These are phyloP conservation scores for Drosophila lini DNA, from an alignment of 1,140 invertebrate genomes.

Conservation along the genomic window DNA sequence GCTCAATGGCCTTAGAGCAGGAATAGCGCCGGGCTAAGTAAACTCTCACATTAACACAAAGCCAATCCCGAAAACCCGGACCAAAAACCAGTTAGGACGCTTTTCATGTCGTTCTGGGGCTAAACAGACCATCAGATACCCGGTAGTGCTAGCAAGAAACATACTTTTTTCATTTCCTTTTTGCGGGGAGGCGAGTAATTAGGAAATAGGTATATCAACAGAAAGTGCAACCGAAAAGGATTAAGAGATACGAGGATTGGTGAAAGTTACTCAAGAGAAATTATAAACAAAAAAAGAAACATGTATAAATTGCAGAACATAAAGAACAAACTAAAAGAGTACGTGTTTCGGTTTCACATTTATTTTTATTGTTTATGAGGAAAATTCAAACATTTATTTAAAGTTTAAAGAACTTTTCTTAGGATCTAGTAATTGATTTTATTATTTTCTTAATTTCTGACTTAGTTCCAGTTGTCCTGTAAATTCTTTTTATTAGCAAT, in stretches of 20 bases:
- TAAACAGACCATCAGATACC: conserved; percentile 35
- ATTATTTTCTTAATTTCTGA: too few relatives aligned
- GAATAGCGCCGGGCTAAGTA: conserved; percentile 70
- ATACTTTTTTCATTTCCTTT: conserved; percentile 14
- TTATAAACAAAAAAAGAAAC: background rate
- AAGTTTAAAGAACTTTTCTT: too few relatives aligned
- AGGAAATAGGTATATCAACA: conserved; percentile 17
- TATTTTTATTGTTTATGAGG: background rate
- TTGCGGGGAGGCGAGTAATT: background rate
- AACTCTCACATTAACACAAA: conserved; percentile 74
- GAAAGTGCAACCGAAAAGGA: conserved; percentile 3
- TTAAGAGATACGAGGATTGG: background rate
- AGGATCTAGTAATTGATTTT: too few relatives aligned
- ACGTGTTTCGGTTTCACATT: background rate
- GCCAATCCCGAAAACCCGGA: conserved; percentile 30
- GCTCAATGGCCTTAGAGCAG: conserved; percentile 76
- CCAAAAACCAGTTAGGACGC: conserved; percentile 35
- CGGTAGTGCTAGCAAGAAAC: background rate
- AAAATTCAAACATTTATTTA: background rate
- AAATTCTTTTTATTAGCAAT: too few relatives aligned
- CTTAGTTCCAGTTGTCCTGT: too few relatives aligned
- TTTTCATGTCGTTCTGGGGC: background rate
- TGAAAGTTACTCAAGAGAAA: background rate
- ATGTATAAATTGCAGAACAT: background rate
- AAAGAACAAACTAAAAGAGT: background rate